These are phyloP conservation scores for Calosoma granatense DNA, from an alignment of 1,140 invertebrate species.

Conservation along the genomic window DNA sequence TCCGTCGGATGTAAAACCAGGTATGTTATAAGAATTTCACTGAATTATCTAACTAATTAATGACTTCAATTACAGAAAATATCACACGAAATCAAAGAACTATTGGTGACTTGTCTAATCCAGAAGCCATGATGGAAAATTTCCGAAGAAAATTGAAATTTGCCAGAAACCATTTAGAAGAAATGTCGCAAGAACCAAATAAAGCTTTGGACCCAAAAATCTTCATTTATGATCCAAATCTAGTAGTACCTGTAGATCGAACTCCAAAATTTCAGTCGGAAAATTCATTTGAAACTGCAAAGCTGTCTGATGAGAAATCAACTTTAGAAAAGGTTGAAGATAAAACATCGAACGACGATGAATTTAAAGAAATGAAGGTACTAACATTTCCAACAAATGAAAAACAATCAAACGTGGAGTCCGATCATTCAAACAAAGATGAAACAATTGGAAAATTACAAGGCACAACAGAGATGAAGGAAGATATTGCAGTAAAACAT, in stretches of 20 bases:
- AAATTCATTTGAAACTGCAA: too few relatives aligned
- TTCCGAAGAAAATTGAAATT: background rate
- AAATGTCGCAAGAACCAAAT: background rate
- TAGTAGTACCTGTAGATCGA: background rate
- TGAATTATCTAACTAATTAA: too few relatives aligned
- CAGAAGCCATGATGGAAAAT: background rate
- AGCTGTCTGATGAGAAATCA: too few relatives aligned
- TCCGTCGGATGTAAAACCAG: too few relatives aligned
- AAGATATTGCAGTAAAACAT: too few relatives aligned
- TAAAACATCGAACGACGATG: too few relatives aligned
- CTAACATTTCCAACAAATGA: background rate
- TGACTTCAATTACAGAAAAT: background rate
- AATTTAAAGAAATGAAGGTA: background rate
- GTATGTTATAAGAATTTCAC: background rate
- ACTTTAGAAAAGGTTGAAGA: too few relatives aligned
- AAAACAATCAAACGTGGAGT: too few relatives aligned
- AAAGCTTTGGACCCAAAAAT: background rate
- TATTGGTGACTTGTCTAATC: background rate
- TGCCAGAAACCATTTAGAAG: background rate
- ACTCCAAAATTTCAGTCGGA: too few relatives aligned
- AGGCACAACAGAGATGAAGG: too few relatives aligned
- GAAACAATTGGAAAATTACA: too few relatives aligned
- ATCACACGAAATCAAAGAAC: background rate
- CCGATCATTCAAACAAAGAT: too few relatives aligned
- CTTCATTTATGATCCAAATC: background rate